Evolutionary conservation across 2,797 vertebrate species (phyloP).

Genomic region (Cirrhinus mrigala): DNA sequence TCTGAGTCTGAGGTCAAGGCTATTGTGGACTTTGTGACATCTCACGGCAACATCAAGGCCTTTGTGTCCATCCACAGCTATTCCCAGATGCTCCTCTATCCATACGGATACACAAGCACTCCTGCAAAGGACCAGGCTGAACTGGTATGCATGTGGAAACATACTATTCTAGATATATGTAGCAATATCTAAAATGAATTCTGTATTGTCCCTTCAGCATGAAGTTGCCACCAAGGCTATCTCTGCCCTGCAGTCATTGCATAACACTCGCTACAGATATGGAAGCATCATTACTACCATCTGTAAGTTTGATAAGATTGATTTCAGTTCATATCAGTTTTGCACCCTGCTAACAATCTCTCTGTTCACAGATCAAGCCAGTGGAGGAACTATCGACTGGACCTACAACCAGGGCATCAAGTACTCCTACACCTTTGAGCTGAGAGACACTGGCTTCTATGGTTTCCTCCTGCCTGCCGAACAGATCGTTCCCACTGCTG

Average conservation of each 20-base stretch:
- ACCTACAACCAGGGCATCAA: constrained; percentile 92
- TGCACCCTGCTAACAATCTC: background rate
- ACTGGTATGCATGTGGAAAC: constrained; percentile 79
- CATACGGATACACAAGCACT: constrained; percentile 85
- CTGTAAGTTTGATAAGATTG: constrained; percentile 83
- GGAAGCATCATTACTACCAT: constrained; percentile 92
- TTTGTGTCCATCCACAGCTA: constrained; percentile 96
- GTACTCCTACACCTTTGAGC: constrained; percentile 93
- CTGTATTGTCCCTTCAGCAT: constrained; percentile 73
- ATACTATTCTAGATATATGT: background rate
- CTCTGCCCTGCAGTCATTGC: constrained; percentile 81
- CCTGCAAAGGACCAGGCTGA: constrained; percentile 74
- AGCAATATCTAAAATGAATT: background rate
- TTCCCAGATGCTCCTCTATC: constrained; percentile 94
- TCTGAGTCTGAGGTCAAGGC: constrained; percentile 91
- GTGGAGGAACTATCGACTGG: constrained; percentile 90
- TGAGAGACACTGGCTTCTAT: constrained; percentile 87
- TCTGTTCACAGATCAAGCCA: constrained; percentile 83
- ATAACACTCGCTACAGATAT: constrained; percentile 84
- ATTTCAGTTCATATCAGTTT: background rate
- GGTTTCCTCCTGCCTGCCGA: constrained; percentile 92
- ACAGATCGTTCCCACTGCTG: constrained; percentile 89
- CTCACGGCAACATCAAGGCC: constrained; percentile 88
- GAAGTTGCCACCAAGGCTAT: constrained; percentile 80
- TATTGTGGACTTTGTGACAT: constrained; percentile 91